Conservation (phyloP, 2,113 vertebrate genomes). For the Ictalurus furcatus region DNA sequence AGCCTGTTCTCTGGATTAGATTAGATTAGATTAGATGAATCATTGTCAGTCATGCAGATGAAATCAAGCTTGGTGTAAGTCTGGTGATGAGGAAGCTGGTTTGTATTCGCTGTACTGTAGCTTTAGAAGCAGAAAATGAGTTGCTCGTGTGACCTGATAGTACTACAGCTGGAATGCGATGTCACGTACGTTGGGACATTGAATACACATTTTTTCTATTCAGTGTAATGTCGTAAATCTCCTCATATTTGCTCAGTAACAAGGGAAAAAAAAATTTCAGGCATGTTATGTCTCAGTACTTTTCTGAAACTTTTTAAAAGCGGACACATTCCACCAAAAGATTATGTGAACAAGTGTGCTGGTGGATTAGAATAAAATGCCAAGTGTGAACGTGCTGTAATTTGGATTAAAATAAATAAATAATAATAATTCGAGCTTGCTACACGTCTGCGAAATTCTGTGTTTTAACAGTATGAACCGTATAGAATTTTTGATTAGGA, state of each 20-base stretch:
- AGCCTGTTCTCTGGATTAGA: not conserved
- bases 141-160: too few species aligned
- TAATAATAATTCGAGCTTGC: not conserved
- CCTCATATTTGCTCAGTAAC: not conserved
- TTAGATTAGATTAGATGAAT: not conserved
- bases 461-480: not conserved
- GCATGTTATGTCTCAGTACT: not conserved
- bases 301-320: too few species aligned
- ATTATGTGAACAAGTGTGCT: not conserved
- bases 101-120: not conserved
- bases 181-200: too few species aligned
- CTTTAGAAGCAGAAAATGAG: not conserved
- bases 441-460: not conserved
- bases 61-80: not conserved
- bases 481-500: not conserved
- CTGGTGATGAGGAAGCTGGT: not conserved
- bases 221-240: not conserved
- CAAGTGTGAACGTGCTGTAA: not conserved
- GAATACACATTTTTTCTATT: not conserved
- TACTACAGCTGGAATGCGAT: too few species aligned
- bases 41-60: not conserved
- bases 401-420: not conserved
- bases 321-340: not conserved
- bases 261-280: too few species aligned
- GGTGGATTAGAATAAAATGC: not conserved